phyloP scores from a whole-genome alignment of 2,797 vertebrate species.

The Microchirus variegatus region DNA sequence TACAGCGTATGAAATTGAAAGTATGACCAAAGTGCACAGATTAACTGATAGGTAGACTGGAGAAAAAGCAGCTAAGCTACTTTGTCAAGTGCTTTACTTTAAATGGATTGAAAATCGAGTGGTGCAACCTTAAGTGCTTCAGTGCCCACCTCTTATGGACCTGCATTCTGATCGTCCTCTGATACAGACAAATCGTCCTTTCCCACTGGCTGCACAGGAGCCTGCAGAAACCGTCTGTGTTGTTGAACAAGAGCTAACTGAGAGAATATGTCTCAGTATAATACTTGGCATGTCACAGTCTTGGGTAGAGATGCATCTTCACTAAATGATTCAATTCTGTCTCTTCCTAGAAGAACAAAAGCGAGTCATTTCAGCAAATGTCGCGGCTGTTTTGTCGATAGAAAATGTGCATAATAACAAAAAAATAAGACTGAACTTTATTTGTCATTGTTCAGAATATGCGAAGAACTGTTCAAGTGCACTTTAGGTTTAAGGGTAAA shows the following conservation, averaged over 20 bases:
- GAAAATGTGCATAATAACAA: not conserved
- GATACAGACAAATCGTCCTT: conserved; percentile 64
- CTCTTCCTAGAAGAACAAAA: not conserved
- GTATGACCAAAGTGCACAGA: conserved; percentile 8
- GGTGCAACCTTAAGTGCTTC: conserved; percentile 41
- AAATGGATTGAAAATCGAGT: conserved; percentile 53
- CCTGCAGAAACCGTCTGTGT: conserved; percentile 18
- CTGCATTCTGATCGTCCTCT: conserved; percentile 47
- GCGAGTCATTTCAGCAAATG: not conserved
- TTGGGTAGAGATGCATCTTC: conserved; percentile 3
- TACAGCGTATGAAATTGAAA: conserved; percentile 9
- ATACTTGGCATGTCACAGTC: not conserved
- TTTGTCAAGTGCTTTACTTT: conserved; percentile 30
- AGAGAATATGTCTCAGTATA: not conserved
- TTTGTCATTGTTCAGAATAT: not conserved
- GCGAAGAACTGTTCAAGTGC: not conserved
- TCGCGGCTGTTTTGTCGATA: not conserved
- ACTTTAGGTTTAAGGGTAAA: not conserved
- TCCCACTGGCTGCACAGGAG: conserved; percentile 12
- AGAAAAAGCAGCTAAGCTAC: conserved; percentile 19
- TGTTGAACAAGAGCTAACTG: not conserved
- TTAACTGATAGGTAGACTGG: conserved; percentile 5
- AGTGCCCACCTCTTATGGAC: conserved; percentile 41
- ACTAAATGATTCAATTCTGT: not conserved
- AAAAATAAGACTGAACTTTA: not conserved